A percentile compares a stretch with the other conserved stretches of the same genome.
Evolutionary conservation across 2,113 vertebrate genomes (phyloP).

Genomic region (Scatophagus argus): DNA sequence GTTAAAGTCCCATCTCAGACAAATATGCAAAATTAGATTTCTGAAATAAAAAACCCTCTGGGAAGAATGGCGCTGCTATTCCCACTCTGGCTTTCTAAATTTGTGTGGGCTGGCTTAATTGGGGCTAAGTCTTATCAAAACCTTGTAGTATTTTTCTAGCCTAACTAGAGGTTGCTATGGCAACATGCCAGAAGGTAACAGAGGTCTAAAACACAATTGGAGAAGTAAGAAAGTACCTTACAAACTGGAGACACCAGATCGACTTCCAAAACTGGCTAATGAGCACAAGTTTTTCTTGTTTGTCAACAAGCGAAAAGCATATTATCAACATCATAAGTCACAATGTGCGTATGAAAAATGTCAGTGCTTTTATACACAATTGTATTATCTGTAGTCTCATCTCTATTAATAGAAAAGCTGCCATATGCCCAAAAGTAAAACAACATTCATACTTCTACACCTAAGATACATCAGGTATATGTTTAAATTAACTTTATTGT

Average conservation of each 20-base stretch:
- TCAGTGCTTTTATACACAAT: neutral
- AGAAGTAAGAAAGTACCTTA: conserved; percentile 54
- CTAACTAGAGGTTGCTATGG: conserved; percentile 74
- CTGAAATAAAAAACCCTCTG: conserved; percentile 57
- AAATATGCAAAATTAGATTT: conserved; percentile 63
- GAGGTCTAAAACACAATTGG: conserved; percentile 62
- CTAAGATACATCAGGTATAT: neutral
- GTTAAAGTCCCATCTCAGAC: conserved; percentile 64
- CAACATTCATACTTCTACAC: neutral
- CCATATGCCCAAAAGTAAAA: neutral
- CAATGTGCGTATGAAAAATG: neutral
- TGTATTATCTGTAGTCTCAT: neutral
- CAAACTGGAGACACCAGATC: conserved; percentile 29
- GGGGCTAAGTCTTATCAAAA: conserved; percentile 78
- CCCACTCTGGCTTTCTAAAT: conserved; percentile 70
- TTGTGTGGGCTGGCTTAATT: conserved; percentile 74
- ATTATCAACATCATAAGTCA: neutral
- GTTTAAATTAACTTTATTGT: conserved; percentile 2
- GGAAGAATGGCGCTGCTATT: conserved; percentile 56
- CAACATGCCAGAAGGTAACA: conserved; percentile 55
- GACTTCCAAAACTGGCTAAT: conserved; percentile 55
- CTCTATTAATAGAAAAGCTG: neutral
- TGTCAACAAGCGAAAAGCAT: conserved; percentile 37
- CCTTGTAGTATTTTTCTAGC: conserved; percentile 66
- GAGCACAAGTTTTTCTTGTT: conserved; percentile 44